phyloP scores from a whole-genome alignment of 2,113 vertebrate genomes.

The Corapipo altera region DNA sequence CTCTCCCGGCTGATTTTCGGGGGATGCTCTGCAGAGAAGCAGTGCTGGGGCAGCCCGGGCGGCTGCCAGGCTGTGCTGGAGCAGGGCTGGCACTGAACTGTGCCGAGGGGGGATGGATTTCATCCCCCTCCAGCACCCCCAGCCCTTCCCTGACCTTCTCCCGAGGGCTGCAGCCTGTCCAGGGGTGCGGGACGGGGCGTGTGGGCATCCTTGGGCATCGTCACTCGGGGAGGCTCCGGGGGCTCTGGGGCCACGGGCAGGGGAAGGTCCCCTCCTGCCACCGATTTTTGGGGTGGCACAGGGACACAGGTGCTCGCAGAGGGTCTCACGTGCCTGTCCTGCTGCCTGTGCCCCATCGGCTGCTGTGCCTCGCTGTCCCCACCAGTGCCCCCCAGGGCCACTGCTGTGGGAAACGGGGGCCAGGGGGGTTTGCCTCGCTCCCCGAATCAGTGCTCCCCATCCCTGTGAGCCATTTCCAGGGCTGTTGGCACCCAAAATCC shows the following conservation, averaged over 20 bases:
- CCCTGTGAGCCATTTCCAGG: rapidly evolving
- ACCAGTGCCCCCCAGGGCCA: rapidly evolving
- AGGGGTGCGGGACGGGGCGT: background rate
- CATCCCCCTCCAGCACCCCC: background rate
- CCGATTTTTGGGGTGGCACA: rapidly evolving
- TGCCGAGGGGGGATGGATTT: background rate
- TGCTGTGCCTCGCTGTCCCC: conserved; percentile 14
- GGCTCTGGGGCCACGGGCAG: background rate
- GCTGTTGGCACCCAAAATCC: background rate
- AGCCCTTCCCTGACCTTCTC: background rate
- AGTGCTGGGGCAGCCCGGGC: background rate
- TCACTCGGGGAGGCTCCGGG: rapidly evolving
- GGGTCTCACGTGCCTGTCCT: rapidly evolving
- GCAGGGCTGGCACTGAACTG: background rate
- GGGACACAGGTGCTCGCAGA: background rate
- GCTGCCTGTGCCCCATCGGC: background rate
- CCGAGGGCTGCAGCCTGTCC: background rate
- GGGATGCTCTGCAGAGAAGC: background rate
- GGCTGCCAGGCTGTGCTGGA: background rate
- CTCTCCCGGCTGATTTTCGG: background rate
- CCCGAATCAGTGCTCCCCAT: rapidly evolving
- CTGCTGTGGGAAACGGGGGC: too few relatives aligned
- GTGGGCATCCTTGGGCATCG: background rate
- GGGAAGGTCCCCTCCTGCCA: background rate
- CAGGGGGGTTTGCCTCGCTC: background rate